Conservation (phyloP, 2,113 vertebrate genomes). For the Tricholaema leucomelas region DNA sequence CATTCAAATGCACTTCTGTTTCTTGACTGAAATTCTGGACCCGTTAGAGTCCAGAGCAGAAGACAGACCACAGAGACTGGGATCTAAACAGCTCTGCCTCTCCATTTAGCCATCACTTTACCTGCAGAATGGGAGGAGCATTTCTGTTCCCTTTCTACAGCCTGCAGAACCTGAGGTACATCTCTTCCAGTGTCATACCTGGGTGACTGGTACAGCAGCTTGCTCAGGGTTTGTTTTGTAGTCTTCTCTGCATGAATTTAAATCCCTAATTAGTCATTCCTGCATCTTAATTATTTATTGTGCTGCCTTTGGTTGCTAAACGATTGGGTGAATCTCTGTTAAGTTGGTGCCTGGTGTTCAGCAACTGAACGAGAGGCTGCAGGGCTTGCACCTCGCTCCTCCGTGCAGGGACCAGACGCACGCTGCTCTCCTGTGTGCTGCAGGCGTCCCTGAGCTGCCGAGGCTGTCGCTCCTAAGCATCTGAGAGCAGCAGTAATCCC, state of each 20-base stretch:
- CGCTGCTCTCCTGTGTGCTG: rapidly evolving
- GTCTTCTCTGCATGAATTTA: not conserved
- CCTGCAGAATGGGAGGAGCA: not conserved
- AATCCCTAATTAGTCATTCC: not conserved
- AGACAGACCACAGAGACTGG: not conserved
- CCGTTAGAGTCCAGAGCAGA: not conserved
- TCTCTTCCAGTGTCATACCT: not conserved
- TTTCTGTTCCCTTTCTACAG: not conserved
- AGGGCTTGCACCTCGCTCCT: not conserved
- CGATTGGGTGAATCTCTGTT: not conserved
- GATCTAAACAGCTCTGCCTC: not conserved
- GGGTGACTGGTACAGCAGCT: not conserved
- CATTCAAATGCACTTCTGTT: not conserved
- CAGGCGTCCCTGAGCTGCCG: not conserved
- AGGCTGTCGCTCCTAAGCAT: not conserved
- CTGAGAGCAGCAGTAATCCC: not conserved
- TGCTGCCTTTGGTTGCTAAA: not conserved
- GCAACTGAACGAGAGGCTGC: not conserved
- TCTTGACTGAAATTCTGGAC: not conserved
- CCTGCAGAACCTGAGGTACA: not conserved
- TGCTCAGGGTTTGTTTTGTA: not conserved
- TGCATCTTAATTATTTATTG: not conserved
- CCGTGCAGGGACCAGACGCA: not conserved
- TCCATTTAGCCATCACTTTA: not conserved
- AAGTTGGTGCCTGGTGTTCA: not conserved